Conservation (phyloP, 1,140 invertebrate genomes). For the Polypedilum pembai region DNA sequence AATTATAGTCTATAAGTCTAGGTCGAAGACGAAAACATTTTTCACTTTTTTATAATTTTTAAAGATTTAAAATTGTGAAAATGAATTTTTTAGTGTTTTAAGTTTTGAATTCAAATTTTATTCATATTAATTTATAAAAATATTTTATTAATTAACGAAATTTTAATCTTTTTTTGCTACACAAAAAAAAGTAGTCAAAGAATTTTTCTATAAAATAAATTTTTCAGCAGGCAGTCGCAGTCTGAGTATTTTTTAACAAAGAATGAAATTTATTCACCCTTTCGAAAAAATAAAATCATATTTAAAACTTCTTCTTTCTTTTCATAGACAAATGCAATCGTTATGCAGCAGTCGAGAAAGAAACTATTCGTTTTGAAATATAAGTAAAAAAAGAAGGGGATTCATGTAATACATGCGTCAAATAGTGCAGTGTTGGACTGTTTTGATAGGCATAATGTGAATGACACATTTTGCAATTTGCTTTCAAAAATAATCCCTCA, state of each 20-base stretch:
- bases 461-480: too few species aligned
- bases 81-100: too few species aligned
- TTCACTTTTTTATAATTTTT: neutral
- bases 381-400: neutral
- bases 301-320: neutral
- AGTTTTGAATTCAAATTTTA: too few species aligned
- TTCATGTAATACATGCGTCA: neutral
- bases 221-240: constrained; percentile 9
- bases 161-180: too few species aligned
- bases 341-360: constrained; percentile 4
- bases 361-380: neutral
- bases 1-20: too few species aligned
- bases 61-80: too few species aligned
- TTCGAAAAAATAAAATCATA: neutral
- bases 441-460: too few species aligned
- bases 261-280: constrained; percentile 12
- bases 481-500: too few species aligned
- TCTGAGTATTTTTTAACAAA: neutral
- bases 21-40: neutral
- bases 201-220: too few species aligned
- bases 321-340: constrained; percentile 13
- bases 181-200: too few species aligned
- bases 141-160: too few species aligned
- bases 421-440: neutral
- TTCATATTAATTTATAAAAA: too few species aligned